These are phyloP conservation scores for Noctua comes DNA, from an alignment of 2,888 invertebrate genomes.

Conservation along the genomic window DNA sequence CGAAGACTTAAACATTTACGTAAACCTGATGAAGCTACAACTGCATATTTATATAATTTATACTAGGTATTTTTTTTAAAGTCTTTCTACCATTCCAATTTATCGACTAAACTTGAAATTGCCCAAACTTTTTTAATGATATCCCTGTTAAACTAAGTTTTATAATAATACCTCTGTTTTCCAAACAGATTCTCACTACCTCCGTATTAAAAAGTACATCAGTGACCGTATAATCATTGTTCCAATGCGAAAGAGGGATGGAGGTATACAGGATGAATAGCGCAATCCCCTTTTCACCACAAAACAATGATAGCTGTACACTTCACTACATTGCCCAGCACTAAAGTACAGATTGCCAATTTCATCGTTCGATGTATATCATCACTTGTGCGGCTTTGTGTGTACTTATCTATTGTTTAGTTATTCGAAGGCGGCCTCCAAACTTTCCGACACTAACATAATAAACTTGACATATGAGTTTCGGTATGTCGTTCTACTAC, in stretches of 20 bases:
- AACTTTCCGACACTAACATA: slow-evolving; percentile 69
- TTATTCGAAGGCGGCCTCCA: slow-evolving; percentile 40
- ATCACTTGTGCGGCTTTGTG: slow-evolving; percentile 62
- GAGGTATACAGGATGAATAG: slow-evolving; percentile 24
- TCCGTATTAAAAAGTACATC: neutral
- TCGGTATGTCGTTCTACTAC: slow-evolving; percentile 50
- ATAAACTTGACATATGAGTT: slow-evolving; percentile 70
- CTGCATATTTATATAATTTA: too few species aligned
- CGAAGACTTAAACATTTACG: neutral
- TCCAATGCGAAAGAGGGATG: neutral
- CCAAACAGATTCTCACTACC: neutral
- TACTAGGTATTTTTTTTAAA: too few species aligned
- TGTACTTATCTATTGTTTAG: slow-evolving; percentile 55
- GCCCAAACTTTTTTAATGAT: too few species aligned
- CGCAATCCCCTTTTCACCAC: slow-evolving; percentile 23
- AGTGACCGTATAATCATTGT: slow-evolving; percentile 13
- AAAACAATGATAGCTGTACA: slow-evolving; percentile 44
- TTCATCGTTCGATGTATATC: slow-evolving; percentile 53
- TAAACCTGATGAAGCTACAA: neutral
- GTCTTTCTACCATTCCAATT: neutral
- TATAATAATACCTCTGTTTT: neutral
- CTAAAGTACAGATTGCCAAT: slow-evolving; percentile 59
- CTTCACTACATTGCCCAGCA: slow-evolving; percentile 19
- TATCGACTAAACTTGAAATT: neutral
- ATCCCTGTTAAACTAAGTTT: neutral